Evolutionary conservation across 2,113 vertebrate genomes (phyloP).

Genomic region (Saguinus imperator): DNA sequence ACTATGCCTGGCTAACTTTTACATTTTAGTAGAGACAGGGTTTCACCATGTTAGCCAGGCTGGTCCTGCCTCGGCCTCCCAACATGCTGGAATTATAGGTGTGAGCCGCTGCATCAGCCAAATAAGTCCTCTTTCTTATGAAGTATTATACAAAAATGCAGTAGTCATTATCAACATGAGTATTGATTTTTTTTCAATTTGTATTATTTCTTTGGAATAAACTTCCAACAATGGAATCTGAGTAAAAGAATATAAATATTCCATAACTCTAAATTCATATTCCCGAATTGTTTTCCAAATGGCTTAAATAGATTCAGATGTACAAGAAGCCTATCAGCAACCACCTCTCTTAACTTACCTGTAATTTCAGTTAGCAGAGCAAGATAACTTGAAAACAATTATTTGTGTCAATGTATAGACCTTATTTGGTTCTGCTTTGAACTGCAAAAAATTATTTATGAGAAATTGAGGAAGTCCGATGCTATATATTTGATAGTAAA

Average conservation of each 20-base stretch:
- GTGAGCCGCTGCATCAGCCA: not conserved
- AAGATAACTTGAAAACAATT: not conserved
- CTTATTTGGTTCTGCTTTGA: not conserved
- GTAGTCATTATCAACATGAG: not conserved
- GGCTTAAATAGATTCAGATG: constrained; percentile 21
- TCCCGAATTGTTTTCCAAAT: not conserved
- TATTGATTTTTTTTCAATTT: not conserved
- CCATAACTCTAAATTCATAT: not conserved
- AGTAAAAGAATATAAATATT: constrained; percentile 13
- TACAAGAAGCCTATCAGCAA: not conserved
- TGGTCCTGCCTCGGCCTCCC: too few relatives aligned
- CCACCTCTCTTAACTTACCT: not conserved
- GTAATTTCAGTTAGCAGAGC: not conserved
- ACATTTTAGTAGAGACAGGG: too few relatives aligned
- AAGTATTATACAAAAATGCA: not conserved
- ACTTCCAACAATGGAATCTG: not conserved
- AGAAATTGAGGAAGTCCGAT: not conserved
- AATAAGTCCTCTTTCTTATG: not conserved
- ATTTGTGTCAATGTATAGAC: not conserved
- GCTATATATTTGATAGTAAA: not conserved
- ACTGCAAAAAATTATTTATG: not conserved
- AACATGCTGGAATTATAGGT: too few relatives aligned
- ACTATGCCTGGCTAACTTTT: too few relatives aligned
- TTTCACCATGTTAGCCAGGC: too few relatives aligned
- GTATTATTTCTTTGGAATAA: not conserved